Evolutionary conservation across 2,888 invertebrate genomes (phyloP).

Genomic region (Spisula solida): DNA sequence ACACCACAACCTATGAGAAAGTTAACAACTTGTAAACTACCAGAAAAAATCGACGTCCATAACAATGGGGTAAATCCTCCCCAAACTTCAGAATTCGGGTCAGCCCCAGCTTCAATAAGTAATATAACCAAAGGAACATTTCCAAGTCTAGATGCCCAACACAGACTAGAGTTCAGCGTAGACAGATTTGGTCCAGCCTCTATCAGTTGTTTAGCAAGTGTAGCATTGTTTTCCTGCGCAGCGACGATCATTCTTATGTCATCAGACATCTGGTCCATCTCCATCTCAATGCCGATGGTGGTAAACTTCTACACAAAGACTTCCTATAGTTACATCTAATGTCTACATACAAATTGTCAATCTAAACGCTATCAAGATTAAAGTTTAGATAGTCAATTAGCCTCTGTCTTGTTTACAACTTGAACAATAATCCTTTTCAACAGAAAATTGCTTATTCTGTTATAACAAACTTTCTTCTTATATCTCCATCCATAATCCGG

Average conservation of each 20-base stretch:
- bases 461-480: background rate
- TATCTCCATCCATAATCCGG: background rate
- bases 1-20: conserved; percentile 69
- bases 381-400: background rate
- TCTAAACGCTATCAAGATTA: background rate
- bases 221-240: conserved; percentile 67
- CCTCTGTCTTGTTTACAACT: background rate
- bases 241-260: conserved; percentile 48
- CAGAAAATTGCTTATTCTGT: background rate
- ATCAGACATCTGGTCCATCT: conserved; percentile 20
- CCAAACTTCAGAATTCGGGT: conserved; percentile 73
- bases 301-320: background rate
- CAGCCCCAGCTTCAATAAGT: conserved; percentile 69
- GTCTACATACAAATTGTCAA: background rate
- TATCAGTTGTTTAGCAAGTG: conserved; percentile 50
- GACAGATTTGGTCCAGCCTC: conserved; percentile 60
- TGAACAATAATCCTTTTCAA: background rate
- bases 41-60: conserved; percentile 75
- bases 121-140: conserved; percentile 64
- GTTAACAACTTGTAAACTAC: conserved; percentile 61
- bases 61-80: conserved; percentile 78
- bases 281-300: background rate
- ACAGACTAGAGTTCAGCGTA: conserved; percentile 73
- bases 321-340: background rate
- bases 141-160: conserved; percentile 77